Evolutionary conservation across 2,888 invertebrate species (phyloP), one percentile per base, ranked within the genome.

Genomic region (Thereva unica): DNA sequence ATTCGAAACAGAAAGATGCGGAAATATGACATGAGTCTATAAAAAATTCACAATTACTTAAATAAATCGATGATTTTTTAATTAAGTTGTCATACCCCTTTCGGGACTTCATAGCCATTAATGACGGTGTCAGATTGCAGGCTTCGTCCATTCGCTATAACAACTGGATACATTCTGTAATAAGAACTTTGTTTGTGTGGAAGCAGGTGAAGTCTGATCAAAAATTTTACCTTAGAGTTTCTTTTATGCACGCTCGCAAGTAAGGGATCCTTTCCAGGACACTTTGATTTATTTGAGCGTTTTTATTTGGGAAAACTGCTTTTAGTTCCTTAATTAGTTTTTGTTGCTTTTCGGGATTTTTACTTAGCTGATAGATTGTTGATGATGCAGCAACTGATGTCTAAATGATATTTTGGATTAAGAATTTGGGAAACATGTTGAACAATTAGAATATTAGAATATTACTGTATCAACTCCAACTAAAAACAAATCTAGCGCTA

Each of bases 391-490:
- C 89, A 44, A 90, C 89, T 0, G 91, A 90, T 4, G 91, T 91
- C 82, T 87, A 71, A 4, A 23, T 23, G 23, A 23, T 23, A 23
- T 50, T n/a, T 50, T 55, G 4, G 70, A 64, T 54, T 5, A 50
- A 45, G 50, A 59, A 64, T 55, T 63, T n/a, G n/a, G 42, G n/a
- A n/a, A n/a, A n/a, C n/a, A n/a, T n/a, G n/a, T n/a, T n/a, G n/a
- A n/a, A n/a, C n/a, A n/a, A n/a, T n/a, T n/a, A n/a, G n/a, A n/a
- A n/a, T n/a, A n/a, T n/a, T n/a, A n/a, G n/a, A 1, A 57, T 42
- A 49, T 61, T 78, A 85, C 89, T 71, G 93, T 92, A 76, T 91
- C 91, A 1, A 93, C 88, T 8, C 92, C 93, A 69, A 93, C 93
- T 12, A 90, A 82, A 71, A 93, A 84, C 71, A 93, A 82, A 77